phyloP scores from a whole-genome alignment of 1,140 invertebrate genomes.

The Bombus confusus region DNA sequence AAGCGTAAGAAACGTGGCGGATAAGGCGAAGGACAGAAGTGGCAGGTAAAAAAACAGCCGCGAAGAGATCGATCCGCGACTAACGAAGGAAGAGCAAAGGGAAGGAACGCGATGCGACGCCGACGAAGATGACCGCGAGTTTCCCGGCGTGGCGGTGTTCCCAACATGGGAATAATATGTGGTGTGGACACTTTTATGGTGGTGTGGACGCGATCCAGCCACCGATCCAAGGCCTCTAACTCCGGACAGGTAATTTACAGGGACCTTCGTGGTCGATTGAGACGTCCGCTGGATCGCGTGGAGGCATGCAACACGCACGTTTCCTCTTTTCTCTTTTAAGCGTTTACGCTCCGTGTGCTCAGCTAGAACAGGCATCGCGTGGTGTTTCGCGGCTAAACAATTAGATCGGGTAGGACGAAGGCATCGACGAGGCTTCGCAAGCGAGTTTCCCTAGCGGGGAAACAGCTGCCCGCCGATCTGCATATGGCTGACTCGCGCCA shows the following conservation, averaged over 20 bases:
- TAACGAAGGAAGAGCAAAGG: slow-evolving; percentile 6
- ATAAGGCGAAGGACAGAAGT: too few relatives aligned
- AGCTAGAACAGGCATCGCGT: background rate
- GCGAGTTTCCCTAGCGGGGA: slow-evolving; percentile 26
- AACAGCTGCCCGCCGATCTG: slow-evolving; percentile 44
- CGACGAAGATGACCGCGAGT: slow-evolving; percentile 35
- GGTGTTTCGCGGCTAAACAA: slow-evolving; percentile 31
- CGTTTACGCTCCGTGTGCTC: background rate
- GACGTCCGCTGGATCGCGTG: slow-evolving; percentile 71
- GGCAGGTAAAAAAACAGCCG: too few relatives aligned
- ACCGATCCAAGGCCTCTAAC: slow-evolving; percentile 1
- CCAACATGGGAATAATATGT: slow-evolving; percentile 55
- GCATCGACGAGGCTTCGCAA: background rate
- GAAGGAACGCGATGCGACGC: background rate
- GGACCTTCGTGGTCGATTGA: slow-evolving; percentile 66
- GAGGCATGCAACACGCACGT: slow-evolving; percentile 66
- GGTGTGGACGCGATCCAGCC: slow-evolving; percentile 22
- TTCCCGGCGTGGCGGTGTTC: slow-evolving; percentile 22
- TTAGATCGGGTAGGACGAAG: slow-evolving; percentile 28
- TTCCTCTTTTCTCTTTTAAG: slow-evolving; percentile 26
- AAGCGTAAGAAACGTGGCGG: too few relatives aligned
- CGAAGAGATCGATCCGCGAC: too few relatives aligned
- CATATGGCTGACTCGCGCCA: slow-evolving; percentile 25
- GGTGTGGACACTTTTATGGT: slow-evolving; percentile 51
- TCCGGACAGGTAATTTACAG: slow-evolving; percentile 52